These are phyloP conservation scores for Odobenus rosmarus DNA, from an alignment of 2,113 vertebrate genomes.

Conservation along the genomic window DNA sequence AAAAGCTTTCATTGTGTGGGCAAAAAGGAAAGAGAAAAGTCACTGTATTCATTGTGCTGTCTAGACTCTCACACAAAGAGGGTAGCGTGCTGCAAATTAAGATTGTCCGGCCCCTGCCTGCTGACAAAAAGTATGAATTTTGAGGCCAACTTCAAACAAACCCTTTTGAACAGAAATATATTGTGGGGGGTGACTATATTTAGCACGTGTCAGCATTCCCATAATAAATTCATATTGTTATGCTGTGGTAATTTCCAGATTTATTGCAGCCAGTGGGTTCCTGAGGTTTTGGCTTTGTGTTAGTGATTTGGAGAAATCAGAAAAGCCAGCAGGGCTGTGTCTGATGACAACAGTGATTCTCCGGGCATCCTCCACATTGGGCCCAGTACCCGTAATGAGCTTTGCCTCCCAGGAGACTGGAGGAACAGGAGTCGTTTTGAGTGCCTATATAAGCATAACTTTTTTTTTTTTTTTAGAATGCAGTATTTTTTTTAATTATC, in stretches of 20 bases:
- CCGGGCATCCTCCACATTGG: not conserved
- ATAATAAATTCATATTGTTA: slow-evolving; percentile 86
- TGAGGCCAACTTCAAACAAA: slow-evolving; percentile 84
- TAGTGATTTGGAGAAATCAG: slow-evolving; percentile 81
- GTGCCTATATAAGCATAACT: not conserved
- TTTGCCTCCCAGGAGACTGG: not conserved
- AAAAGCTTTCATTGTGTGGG: slow-evolving; percentile 88
- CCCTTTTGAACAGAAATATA: slow-evolving; percentile 83
- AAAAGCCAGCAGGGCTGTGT: slow-evolving; percentile 46
- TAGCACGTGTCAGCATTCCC: slow-evolving; percentile 83
- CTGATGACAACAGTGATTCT: slow-evolving; percentile 25
- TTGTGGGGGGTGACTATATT: slow-evolving; percentile 84
- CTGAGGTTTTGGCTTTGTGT: slow-evolving; percentile 81
- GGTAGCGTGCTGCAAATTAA: slow-evolving; percentile 83
- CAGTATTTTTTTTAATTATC: slow-evolving; percentile 1
- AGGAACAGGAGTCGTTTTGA: not conserved
- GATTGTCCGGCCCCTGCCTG: slow-evolving; percentile 80
- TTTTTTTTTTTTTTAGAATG: not conserved
- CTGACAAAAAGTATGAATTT: slow-evolving; percentile 83
- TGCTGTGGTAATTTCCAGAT: slow-evolving; percentile 73
- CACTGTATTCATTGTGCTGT: slow-evolving; percentile 84
- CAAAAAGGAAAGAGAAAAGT: slow-evolving; percentile 77
- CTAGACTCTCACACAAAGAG: slow-evolving; percentile 86
- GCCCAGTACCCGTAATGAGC: not conserved
- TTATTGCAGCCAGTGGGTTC: slow-evolving; percentile 54